Evolutionary conservation across 2,797 vertebrate genomes (phyloP).

Genomic region (Manis crassicaudata): DNA sequence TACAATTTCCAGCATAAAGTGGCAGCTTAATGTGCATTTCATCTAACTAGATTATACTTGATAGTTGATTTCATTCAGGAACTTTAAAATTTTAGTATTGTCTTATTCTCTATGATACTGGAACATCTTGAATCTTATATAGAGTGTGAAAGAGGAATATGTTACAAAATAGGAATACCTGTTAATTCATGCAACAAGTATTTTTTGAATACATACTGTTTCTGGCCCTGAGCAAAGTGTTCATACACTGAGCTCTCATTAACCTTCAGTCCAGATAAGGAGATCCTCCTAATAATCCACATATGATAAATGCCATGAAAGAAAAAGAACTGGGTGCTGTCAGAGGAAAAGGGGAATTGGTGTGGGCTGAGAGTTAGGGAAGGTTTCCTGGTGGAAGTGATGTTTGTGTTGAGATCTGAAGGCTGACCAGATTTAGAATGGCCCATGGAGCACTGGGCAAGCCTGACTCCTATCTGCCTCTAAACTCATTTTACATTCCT

Average conservation of each 20-base stretch:
- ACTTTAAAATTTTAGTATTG: neutral
- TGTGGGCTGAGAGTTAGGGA: neutral
- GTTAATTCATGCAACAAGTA: neutral
- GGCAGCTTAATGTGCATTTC: neutral
- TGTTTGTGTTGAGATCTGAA: neutral
- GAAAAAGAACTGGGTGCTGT: neutral
- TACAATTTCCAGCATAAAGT: neutral
- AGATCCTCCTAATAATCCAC: neutral
- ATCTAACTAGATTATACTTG: neutral
- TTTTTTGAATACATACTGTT: neutral
- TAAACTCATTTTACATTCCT: neutral
- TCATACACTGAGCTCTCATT: neutral
- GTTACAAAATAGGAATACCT: neutral
- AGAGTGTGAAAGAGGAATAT: neutral
- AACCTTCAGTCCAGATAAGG: neutral
- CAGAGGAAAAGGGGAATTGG: neutral
- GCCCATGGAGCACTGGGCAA: neutral
- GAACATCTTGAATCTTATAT: neutral
- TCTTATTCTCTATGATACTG: neutral
- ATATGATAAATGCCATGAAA: neutral
- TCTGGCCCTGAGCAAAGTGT: neutral
- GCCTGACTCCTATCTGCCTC: too few relatives aligned
- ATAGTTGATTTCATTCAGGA: constrained; percentile 31
- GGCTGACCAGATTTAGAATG: neutral
- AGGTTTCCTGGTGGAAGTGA: neutral